phyloP scores from a whole-genome alignment of 2,888 invertebrate genomes.

The Rhagophthalmus giganteus region DNA sequence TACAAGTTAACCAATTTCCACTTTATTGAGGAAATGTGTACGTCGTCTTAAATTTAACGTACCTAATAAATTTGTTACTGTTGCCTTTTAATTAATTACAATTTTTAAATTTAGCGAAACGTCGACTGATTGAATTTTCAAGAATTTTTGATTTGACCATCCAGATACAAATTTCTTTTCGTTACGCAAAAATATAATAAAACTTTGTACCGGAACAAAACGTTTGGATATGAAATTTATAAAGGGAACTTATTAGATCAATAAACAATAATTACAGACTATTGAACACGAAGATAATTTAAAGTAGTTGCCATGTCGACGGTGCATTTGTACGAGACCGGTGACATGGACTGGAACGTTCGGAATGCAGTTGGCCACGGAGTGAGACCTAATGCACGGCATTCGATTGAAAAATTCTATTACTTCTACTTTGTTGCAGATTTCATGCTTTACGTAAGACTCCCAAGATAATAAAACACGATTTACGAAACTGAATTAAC shows the following conservation, averaged over 20 bases:
- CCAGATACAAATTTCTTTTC: no score
- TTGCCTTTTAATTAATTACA: no score
- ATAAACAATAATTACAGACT: slow-evolving; percentile 13
- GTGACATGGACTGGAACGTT: slow-evolving; percentile 28
- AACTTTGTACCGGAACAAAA: no score
- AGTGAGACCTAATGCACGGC: slow-evolving; percentile 16
- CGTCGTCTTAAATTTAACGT: no score
- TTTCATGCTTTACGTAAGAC: slow-evolving; percentile 2
- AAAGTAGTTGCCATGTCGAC: slow-evolving; percentile 15
- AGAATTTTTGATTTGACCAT: no score
- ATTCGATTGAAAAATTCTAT: neutral
- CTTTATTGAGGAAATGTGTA: no score
- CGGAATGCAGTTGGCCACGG: slow-evolving; percentile 29
- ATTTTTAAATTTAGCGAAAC: no score
- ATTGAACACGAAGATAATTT: slow-evolving; percentile 10
- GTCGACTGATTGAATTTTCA: no score
- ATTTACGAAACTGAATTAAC: neutral
- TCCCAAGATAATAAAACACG: slow-evolving; percentile 1
- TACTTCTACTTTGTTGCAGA: slow-evolving; percentile 6
- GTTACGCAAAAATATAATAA: no score
- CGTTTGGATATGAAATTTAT: no score
- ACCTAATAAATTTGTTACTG: no score
- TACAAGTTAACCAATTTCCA: no score
- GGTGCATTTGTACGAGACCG: slow-evolving; percentile 27
- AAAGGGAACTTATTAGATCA: slow-evolving; percentile 14